phyloP scores from a whole-genome alignment of 2,113 vertebrate genomes.

The Macrotus californicus region DNA sequence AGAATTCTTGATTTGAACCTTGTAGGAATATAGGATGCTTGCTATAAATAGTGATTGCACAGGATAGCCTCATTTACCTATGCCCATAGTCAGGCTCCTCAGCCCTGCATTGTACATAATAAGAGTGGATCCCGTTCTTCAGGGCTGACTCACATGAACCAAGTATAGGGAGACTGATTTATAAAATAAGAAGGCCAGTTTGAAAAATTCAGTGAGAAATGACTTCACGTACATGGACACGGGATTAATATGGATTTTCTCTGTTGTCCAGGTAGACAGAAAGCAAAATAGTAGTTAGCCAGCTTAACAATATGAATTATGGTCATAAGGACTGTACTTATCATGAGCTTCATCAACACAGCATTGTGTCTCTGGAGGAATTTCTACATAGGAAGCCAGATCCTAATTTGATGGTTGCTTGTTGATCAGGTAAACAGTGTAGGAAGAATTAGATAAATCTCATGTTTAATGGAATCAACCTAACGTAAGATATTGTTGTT shows the following conservation, averaged over 20 bases:
- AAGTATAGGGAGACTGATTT: slow-evolving; percentile 5
- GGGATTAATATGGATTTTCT: neutral
- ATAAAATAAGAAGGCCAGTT: neutral
- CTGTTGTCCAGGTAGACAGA: neutral
- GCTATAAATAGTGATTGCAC: neutral
- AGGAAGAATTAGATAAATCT: neutral
- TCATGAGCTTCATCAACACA: neutral
- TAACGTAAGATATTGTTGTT: neutral
- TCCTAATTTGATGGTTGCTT: neutral
- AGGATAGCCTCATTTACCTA: neutral
- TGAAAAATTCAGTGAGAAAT: neutral
- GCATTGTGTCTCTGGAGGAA: neutral
- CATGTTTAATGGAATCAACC: neutral
- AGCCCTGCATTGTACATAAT: neutral
- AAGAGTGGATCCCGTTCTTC: neutral
- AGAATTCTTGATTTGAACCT: neutral
- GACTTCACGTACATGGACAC: neutral
- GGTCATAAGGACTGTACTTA: neutral
- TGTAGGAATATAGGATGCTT: neutral
- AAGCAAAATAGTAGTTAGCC: neutral
- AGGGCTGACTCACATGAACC: neutral
- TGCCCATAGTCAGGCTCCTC: neutral
- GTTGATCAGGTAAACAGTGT: neutral
- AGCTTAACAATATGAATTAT: slow-evolving; percentile 16
- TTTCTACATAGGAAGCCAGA: neutral